Conservation (phyloP, 1,140 invertebrate species). For the Bombus fervidus region DNA sequence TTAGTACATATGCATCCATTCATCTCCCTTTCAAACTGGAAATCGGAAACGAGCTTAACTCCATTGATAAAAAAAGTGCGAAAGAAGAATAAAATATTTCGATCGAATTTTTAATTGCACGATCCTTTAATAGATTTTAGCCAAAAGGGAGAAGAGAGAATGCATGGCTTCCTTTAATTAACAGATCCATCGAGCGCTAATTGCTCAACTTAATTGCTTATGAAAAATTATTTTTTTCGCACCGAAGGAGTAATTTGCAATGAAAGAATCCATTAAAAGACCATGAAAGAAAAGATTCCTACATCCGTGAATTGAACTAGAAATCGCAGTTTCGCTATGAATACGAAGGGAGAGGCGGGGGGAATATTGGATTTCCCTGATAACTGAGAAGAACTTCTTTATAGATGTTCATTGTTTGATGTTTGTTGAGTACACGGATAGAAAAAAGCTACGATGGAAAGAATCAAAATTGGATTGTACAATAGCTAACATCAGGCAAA, state of each 20-base stretch:
- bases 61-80: not conserved
- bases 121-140: not conserved
- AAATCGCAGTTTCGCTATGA: not conserved
- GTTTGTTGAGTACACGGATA: not conserved
- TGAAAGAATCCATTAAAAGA: not conserved
- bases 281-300: too few relatives aligned
- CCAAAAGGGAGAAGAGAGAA: not conserved
- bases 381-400: not conserved
- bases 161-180: not conserved
- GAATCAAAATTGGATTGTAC: not conserved
- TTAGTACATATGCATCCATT: too few relatives aligned
- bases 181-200: not conserved
- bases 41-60: too few relatives aligned
- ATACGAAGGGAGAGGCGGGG: not conserved
- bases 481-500: not conserved
- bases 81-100: not conserved
- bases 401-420: not conserved
- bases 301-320: too few relatives aligned
- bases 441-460: not conserved
- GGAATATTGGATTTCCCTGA: not conserved
- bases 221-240: not conserved
- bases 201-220: not conserved
- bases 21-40: too few relatives aligned
- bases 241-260: not conserved
- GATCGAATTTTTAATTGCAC: not conserved